phyloP scores from a whole-genome alignment of 2,888 invertebrate species.

The Melipona bicolor region DNA sequence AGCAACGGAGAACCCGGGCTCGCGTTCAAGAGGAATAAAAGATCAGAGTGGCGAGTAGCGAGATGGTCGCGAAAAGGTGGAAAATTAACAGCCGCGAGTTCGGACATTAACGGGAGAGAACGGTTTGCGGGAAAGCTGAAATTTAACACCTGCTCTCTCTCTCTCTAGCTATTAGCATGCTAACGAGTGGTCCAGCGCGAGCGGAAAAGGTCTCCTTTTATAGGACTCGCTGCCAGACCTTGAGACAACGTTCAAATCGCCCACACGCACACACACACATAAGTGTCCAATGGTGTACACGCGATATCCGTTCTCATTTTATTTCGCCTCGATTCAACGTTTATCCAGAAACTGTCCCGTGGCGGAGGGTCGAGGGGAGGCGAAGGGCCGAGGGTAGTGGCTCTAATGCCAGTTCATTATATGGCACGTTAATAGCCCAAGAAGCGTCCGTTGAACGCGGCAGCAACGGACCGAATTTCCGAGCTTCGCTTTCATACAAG shows the following conservation, averaged over 20 bases:
- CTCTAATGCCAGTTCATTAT: conserved; percentile 63
- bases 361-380: neutral
- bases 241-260: conserved; percentile 38
- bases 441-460: conserved; percentile 32
- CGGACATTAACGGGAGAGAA: conserved; percentile 33
- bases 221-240: conserved; percentile 15
- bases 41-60: conserved; percentile 4
- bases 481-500: conserved; percentile 54
- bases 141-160: conserved; percentile 39
- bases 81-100: conserved; percentile 40
- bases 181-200: conserved; percentile 44
- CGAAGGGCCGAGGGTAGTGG: neutral
- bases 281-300: too few species aligned
- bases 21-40: conserved; percentile 1
- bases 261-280: too few species aligned
- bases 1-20: neutral
- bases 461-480: conserved; percentile 57
- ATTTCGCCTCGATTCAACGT: conserved; percentile 28
- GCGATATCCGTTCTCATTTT: neutral
- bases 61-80: conserved; percentile 5
- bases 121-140: conserved; percentile 32
- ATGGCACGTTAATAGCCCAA: conserved; percentile 51
- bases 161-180: conserved; percentile 48
- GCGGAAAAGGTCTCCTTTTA: conserved; percentile 15
- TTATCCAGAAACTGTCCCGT: conserved; percentile 30